Conservation (phyloP, 1,140 invertebrate genomes). For the Oncopodura yosiiana region DNA sequence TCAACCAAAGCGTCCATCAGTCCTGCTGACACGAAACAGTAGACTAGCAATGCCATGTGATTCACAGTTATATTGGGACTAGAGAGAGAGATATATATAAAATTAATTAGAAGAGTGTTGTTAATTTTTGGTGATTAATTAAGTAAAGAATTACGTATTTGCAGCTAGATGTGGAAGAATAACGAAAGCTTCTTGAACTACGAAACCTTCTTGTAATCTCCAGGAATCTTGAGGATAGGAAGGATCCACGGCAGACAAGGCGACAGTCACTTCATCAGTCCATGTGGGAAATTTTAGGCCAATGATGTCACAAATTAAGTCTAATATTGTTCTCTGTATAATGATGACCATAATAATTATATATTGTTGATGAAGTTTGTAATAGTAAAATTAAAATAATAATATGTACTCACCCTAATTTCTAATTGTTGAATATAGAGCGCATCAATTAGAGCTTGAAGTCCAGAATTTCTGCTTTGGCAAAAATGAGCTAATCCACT, state of each 20-base stretch:
- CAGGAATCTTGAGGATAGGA: constrained; percentile 64
- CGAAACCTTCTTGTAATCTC: constrained; percentile 82
- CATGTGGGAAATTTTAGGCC: constrained; percentile 73
- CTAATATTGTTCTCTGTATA: constrained; percentile 73
- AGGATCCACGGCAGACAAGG: constrained; percentile 74
- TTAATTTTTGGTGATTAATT: background rate
- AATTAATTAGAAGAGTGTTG: background rate
- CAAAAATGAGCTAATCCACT: constrained; percentile 78
- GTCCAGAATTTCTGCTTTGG: constrained; percentile 39
- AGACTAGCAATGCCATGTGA: constrained; percentile 77
- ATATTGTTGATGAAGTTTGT: too few relatives aligned
- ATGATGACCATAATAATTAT: constrained; percentile 1
- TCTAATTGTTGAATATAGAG: constrained; percentile 77
- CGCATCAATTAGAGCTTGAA: constrained; percentile 72
- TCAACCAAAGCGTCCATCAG: constrained; percentile 79
- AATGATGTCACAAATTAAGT: constrained; percentile 80
- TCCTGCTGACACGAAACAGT: constrained; percentile 75
- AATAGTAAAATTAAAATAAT: background rate
- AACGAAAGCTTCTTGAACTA: constrained; percentile 72
- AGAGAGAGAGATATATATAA: constrained; percentile 37
- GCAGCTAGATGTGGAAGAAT: constrained; percentile 71
- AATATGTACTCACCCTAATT: constrained; percentile 58
- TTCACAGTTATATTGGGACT: constrained; percentile 84
- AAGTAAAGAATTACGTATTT: constrained; percentile 42
- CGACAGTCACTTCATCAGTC: constrained; percentile 81